Conservation (phyloP, 1,140 invertebrate genomes). For the Conus betulinus region DNA sequence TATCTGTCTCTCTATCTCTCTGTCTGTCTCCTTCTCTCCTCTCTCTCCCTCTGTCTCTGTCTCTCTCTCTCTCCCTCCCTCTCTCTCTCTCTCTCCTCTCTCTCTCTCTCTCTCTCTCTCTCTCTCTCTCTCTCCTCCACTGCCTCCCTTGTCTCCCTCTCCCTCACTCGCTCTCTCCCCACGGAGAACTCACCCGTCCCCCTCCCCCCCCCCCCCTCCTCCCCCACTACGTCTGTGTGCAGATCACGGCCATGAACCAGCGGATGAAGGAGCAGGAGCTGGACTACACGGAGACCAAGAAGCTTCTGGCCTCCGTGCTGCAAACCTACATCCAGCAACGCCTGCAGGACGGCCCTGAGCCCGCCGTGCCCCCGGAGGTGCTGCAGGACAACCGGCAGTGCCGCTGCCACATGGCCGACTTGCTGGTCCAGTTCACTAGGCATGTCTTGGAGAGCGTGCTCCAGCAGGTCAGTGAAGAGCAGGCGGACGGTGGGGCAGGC, state of each 20-base stretch:
- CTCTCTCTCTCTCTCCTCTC: not conserved
- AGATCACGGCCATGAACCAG: slow-evolving; percentile 11
- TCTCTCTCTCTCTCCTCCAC: not conserved
- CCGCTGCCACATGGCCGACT: not conserved
- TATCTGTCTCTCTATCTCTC: not conserved
- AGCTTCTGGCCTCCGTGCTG: slow-evolving; percentile 10
- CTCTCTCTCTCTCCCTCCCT: no score
- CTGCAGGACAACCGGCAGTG: not conserved
- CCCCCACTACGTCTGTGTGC: not conserved
- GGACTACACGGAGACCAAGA: slow-evolving; percentile 10
- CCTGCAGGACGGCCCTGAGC: not conserved
- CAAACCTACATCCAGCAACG: slow-evolving; percentile 19
- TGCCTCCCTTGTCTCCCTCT: no score
- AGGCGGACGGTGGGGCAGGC: not conserved
- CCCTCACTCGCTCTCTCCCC: no score
- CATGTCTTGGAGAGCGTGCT: not conserved
- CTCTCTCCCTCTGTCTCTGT: not conserved
- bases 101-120: not conserved
- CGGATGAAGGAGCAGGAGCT: not conserved
- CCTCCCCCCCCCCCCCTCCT: not conserved
- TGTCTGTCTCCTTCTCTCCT: not conserved
- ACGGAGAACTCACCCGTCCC: not conserved
- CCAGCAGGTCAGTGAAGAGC: not conserved
- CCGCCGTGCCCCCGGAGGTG: not conserved
- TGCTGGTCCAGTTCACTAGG: not conserved